These are phyloP conservation scores for Chionis minor DNA, from an alignment of 2,113 vertebrate species.

Conservation along the genomic window DNA sequence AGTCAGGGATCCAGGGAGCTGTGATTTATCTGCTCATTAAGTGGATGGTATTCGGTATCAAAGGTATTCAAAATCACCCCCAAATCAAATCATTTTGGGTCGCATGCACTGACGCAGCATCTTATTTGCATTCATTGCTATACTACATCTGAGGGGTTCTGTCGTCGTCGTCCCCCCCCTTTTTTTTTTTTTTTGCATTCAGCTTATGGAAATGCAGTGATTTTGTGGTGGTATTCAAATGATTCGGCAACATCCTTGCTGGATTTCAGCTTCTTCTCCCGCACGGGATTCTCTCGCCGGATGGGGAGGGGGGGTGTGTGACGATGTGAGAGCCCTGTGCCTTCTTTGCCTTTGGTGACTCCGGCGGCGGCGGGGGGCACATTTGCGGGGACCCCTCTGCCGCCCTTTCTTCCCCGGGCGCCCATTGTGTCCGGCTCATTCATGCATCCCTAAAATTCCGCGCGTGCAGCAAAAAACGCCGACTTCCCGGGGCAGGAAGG, in stretches of 20 bases:
- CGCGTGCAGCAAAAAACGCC: slow-evolving; percentile 41
- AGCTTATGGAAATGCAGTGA: neutral
- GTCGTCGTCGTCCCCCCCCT: fast-evolving
- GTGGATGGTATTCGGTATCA: neutral
- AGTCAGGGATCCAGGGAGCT: neutral
- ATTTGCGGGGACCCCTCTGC: neutral
- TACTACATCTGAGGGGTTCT: neutral
- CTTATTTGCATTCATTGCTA: neutral
- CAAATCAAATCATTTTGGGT: neutral
- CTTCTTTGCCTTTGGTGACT: neutral
- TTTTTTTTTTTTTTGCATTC: neutral
- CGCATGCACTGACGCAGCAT: neutral
- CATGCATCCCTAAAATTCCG: slow-evolving; percentile 47
- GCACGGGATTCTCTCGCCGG: neutral
- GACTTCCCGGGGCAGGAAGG: slow-evolving; percentile 17
- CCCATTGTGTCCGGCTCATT: slow-evolving; percentile 22
- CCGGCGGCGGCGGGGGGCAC: neutral
- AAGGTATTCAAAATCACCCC: neutral
- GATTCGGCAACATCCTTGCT: neutral
- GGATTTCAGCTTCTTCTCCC: neutral
- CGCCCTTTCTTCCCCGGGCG: neutral
- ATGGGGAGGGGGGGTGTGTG: no score
- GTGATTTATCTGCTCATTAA: neutral
- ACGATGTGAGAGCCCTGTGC: neutral
- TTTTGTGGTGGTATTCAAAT: neutral